Percentiles rank a stretch among this genome's conserved stretches.
Evolutionary conservation across 2,888 invertebrate species (phyloP).

Genomic region (Merodon equestris): DNA sequence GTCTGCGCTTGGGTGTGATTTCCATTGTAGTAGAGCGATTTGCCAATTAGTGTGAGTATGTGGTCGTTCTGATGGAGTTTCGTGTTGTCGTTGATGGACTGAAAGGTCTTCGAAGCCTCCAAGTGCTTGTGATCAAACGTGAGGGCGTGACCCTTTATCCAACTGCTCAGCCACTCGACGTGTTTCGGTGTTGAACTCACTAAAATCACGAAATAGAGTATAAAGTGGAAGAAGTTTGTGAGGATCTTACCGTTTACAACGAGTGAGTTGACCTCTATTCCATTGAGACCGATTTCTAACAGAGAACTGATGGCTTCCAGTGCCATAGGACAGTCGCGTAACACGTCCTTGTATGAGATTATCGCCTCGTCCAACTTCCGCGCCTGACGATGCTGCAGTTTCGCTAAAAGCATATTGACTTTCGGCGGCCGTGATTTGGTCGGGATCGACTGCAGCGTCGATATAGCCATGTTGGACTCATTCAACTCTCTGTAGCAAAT

Average conservation of each 20-base stretch:
- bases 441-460: conserved; percentile 77
- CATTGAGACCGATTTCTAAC: conserved; percentile 85
- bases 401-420: conserved; percentile 88
- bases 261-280: conserved; percentile 86
- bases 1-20: conserved; percentile 84
- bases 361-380: conserved; percentile 85
- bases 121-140: conserved; percentile 84
- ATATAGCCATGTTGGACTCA: conserved; percentile 81
- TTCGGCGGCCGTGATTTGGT: conserved; percentile 85
- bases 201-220: conserved; percentile 55
- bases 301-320: conserved; percentile 87
- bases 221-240: not conserved
- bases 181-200: conserved; percentile 74
- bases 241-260: conserved; percentile 81
- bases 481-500: conserved; percentile 84
- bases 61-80: conserved; percentile 84
- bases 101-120: conserved; percentile 84
- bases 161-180: conserved; percentile 81
- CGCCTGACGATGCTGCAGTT: conserved; percentile 83
- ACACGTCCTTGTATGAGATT: conserved; percentile 88
- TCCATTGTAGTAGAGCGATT: conserved; percentile 86
- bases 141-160: conserved; percentile 84
- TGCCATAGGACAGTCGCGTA: conserved; percentile 87
- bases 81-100: conserved; percentile 83
- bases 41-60: conserved; percentile 85